Base-by-base conservation (phyloP, 2,888 invertebrate species). In the Pristionchus entomophagus region DNA sequence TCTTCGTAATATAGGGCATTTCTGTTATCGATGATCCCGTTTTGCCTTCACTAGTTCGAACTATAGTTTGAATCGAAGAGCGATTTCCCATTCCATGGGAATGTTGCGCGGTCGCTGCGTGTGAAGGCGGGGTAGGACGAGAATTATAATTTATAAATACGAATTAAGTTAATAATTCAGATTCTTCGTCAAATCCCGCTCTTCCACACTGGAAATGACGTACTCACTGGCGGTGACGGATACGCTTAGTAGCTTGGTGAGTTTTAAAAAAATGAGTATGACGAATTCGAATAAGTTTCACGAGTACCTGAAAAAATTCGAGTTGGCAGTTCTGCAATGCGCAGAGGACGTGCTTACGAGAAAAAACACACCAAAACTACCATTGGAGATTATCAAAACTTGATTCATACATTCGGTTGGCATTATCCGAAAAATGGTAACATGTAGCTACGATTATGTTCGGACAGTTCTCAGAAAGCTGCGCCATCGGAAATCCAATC, bases 211-310 rank as follows among this genome's bases (percentile, higher is more conserved):
- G 19, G 90, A 91, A 35, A 73, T 91, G 81, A 91, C 90, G 56
- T 91, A 90, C 85, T 89, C 89, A 1, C 85, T 91, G 56, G 90
- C 91, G 19, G 80, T 90, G 4, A 90, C 91, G 3, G 91, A 91
- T 80, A 91, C 90, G 0, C 89, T 89, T 88, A 91, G 90, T 2
- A 87, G 87, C 17, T 80, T 89, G 35, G 89, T 91, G 32, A 29
- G 78, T n/a, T 32, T 12, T 17, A 32, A 32, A 4, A 32, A 32
- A 6, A 29, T 32, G 29, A 62, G 29, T n/a, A 56, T 4, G 35
- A 5, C 29, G n/a, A 35, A 32, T 32, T 19, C 38, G 6, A 1
- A 17, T 59, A 14, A 32, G 45, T 29, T 38, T 32, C 26, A 82
- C 8, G 59, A 38, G 14, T 59, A 6, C 5, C n/a, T 0, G 2